phyloP scores from a whole-genome alignment of 2,113 vertebrate species.

The Glaucomys volans region DNA sequence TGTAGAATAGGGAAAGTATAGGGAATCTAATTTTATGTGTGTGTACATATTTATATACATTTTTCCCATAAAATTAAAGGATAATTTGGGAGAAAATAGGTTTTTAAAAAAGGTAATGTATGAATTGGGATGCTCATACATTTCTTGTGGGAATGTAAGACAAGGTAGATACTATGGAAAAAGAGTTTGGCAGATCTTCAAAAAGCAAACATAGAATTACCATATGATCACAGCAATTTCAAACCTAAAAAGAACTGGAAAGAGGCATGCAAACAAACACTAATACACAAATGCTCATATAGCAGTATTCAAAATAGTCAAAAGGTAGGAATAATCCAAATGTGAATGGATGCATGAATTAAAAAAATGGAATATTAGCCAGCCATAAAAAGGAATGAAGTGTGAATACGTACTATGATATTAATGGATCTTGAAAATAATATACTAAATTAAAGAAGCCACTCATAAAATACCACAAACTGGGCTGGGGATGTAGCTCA shows the following conservation, averaged over 20 bases:
- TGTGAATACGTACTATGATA: not conserved
- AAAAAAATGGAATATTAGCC: not conserved
- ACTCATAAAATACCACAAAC: not conserved
- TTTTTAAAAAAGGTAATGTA: not conserved
- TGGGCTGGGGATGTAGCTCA: too few species aligned
- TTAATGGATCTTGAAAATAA: not conserved
- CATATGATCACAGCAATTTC: not conserved
- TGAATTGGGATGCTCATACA: not conserved
- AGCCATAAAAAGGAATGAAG: not conserved
- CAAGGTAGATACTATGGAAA: not conserved
- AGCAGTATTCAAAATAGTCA: not conserved
- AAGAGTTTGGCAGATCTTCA: not conserved
- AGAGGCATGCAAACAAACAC: not conserved
- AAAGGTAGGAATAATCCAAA: not conserved
- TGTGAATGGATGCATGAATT: not conserved
- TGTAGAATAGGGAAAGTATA: not conserved
- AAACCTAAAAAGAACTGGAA: not conserved
- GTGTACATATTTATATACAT: too few species aligned
- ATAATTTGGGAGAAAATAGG: not conserved
- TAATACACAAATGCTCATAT: not conserved
- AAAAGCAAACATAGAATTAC: not conserved
- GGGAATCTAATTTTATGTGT: not conserved
- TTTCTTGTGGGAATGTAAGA: not conserved
- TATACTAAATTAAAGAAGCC: conserved; percentile 34
- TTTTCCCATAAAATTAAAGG: not conserved